Conservation (phyloP, 2,888 invertebrate genomes). For the Mythimna vitellina region DNA sequence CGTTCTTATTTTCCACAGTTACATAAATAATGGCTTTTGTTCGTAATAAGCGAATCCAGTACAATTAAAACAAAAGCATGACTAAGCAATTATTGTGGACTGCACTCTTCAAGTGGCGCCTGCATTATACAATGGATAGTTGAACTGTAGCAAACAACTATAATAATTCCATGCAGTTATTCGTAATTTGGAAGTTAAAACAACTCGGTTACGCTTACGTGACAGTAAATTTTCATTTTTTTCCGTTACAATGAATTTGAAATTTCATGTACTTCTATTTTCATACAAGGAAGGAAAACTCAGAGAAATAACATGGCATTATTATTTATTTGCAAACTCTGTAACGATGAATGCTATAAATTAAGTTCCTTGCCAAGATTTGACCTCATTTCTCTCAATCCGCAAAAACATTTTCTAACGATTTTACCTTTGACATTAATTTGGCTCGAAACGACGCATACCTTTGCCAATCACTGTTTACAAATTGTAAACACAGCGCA, state of each 20-base stretch:
- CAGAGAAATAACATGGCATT: background rate
- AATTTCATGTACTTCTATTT: background rate
- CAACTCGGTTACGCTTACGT: background rate
- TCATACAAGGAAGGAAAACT: slow-evolving; percentile 25
- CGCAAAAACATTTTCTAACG: background rate
- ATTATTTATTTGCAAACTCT: slow-evolving; percentile 12
- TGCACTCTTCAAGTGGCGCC: slow-evolving; percentile 51
- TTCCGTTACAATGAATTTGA: background rate
- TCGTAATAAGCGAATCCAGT: slow-evolving; percentile 32
- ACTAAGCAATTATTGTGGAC: slow-evolving; percentile 39
- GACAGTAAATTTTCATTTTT: background rate
- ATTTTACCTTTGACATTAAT: slow-evolving; percentile 22
- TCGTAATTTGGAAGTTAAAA: background rate
- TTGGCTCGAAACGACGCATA: background rate
- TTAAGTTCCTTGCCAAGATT: background rate
- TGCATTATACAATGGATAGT: slow-evolving; percentile 38
- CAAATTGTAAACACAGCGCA: slow-evolving; percentile 18
- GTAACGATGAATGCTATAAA: background rate
- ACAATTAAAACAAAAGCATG: slow-evolving; percentile 58
- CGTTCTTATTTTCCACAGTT: slow-evolving; percentile 44
- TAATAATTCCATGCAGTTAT: slow-evolving; percentile 22
- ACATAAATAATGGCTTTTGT: slow-evolving; percentile 55
- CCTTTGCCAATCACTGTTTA: slow-evolving; percentile 1
- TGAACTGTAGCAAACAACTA: slow-evolving; percentile 17
- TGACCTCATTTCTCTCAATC: slow-evolving; percentile 3